Evolutionary conservation across 2,888 invertebrate genomes (phyloP).

Genomic region (Acanthacorydalis orientalis): DNA sequence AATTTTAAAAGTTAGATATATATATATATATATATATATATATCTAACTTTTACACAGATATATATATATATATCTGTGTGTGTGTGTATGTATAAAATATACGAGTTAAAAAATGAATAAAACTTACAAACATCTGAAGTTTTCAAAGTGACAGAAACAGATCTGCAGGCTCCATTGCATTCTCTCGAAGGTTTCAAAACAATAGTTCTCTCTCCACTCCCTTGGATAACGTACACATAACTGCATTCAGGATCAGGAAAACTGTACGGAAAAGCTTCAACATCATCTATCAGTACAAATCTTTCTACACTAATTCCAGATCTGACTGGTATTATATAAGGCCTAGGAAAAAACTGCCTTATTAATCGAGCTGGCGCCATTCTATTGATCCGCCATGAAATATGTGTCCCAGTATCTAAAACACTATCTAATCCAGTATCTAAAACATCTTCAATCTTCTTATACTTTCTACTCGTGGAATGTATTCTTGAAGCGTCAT

Average conservation of each 20-base stretch:
- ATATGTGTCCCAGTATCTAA: slow-evolving; percentile 18
- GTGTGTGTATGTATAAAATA: not conserved
- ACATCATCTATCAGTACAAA: slow-evolving; percentile 59
- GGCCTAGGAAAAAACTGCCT: slow-evolving; percentile 59
- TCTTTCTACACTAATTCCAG: slow-evolving; percentile 63
- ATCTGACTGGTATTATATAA: slow-evolving; percentile 33
- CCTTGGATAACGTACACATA: slow-evolving; percentile 60
- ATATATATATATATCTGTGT: too few species aligned
- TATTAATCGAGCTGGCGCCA: slow-evolving; percentile 52
- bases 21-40: too few species aligned
- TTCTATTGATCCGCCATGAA: slow-evolving; percentile 59
- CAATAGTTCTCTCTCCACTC: slow-evolving; percentile 52
- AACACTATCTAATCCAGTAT: slow-evolving; percentile 9
- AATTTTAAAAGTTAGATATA: too few species aligned
- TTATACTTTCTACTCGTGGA: slow-evolving; percentile 18
- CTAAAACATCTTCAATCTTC: slow-evolving; percentile 16
- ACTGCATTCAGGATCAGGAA: slow-evolving; percentile 71
- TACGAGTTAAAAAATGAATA: slow-evolving; percentile 1
- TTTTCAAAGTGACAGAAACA: slow-evolving; percentile 51
- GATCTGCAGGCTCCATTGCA: slow-evolving; percentile 55
- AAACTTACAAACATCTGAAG: slow-evolving; percentile 60
- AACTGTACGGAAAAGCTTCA: slow-evolving; percentile 41
- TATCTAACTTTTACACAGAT: too few species aligned
- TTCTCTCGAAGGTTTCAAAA: slow-evolving; percentile 59
- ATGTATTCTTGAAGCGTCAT: slow-evolving; percentile 41